phyloP scores from a whole-genome alignment of 1,140 invertebrate species.

The Paracyclopina nana region DNA sequence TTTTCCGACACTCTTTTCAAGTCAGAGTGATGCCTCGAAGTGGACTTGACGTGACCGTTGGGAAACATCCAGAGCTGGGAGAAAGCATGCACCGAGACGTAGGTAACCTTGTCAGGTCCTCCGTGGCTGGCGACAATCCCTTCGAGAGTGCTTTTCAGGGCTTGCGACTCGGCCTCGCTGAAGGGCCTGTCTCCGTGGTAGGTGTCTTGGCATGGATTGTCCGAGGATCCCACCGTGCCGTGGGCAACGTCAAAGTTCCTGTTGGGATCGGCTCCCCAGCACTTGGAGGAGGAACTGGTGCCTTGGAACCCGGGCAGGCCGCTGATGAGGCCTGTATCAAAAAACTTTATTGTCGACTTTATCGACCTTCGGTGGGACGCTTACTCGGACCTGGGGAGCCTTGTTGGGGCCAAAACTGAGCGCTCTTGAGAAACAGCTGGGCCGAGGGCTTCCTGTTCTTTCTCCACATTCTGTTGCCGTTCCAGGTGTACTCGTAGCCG shows the following conservation, averaged over 20 bases:
- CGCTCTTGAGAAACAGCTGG: not conserved
- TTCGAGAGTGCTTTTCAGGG: conserved; percentile 5
- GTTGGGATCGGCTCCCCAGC: conserved; percentile 21
- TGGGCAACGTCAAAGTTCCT: conserved; percentile 21
- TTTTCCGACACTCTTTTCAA: conserved; percentile 18
- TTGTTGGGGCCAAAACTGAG: not conserved
- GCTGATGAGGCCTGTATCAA: no score
- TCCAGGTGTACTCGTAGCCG: conserved; percentile 32
- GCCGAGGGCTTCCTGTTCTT: conserved; percentile 19
- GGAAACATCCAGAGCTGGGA: conserved; percentile 66
- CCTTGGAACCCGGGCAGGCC: no score
- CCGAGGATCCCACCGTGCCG: conserved; percentile 22
- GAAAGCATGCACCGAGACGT: conserved; percentile 68
- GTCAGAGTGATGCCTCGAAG: conserved; percentile 19
- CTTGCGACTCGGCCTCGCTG: conserved; percentile 24
- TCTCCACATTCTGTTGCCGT: conserved; percentile 21
- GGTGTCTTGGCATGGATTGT: conserved; percentile 23
- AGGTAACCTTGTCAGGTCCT: conserved; percentile 36
- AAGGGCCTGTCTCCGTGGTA: conserved; percentile 24
- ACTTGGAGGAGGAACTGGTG: conserved; percentile 4
- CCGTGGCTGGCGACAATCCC: conserved; percentile 23
- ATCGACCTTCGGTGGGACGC: no score
- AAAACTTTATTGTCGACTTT: no score
- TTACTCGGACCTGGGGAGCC: conserved; percentile 31
- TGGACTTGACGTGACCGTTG: conserved; percentile 35